A percentile compares a stretch with the other conserved stretches of the same genome.
phyloP scores from a whole-genome alignment of 2,888 invertebrate genomes.

The Callyntrura sp. region DNA sequence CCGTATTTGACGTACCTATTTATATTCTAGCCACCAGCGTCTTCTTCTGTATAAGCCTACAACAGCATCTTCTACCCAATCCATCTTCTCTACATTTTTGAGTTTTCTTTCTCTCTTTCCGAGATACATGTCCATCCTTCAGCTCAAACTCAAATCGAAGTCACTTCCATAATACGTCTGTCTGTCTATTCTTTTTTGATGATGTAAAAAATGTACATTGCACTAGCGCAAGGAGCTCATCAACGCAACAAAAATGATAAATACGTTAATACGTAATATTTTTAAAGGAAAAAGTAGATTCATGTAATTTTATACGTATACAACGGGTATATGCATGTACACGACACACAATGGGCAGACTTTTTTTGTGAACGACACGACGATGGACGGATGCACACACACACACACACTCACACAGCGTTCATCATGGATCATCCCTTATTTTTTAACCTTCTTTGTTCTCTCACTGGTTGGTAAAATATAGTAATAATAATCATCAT shows the following conservation, averaged over 20 bases:
- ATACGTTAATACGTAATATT: constrained; percentile 1
- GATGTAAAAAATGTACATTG: constrained; percentile 3
- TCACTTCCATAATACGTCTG: not conserved
- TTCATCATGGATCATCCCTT: constrained; percentile 3
- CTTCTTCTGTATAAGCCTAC: not conserved
- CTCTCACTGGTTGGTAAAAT: constrained; percentile 9
- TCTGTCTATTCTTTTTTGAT: constrained; percentile 2
- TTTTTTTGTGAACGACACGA: constrained; percentile 32
- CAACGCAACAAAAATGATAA: not conserved
- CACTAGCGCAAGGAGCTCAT: no score
- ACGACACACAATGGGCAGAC: not conserved
- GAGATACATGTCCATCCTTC: constrained; percentile 10
- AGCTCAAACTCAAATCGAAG: not conserved
- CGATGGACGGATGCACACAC: constrained; percentile 29
- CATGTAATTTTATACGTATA: not conserved
- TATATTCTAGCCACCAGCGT: not conserved
- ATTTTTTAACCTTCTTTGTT: constrained; percentile 38
- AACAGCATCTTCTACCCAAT: not conserved
- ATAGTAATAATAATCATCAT: constrained; percentile 6
- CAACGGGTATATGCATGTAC: no score
- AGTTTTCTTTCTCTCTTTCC: constrained; percentile 18
- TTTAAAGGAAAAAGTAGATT: not conserved
- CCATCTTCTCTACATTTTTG: not conserved
- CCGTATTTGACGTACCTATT: no score
- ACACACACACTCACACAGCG: not conserved